Conservation (phyloP, 2,888 invertebrate species). For the Elgonia sp. region DNA sequence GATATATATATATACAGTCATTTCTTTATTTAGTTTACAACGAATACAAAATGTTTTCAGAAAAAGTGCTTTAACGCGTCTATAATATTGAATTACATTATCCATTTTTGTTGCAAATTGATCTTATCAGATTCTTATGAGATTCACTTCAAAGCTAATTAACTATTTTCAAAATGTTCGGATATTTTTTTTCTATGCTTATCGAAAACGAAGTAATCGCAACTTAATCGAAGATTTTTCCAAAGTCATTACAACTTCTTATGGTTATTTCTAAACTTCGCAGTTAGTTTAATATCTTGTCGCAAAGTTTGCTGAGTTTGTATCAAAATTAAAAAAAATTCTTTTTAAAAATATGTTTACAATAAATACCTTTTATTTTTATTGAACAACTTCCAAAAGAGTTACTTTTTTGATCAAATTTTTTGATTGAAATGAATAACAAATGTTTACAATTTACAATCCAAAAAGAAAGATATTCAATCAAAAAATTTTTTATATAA, state of each 20-base stretch:
- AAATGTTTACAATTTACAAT: too few relatives aligned
- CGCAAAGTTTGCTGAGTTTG: constrained; percentile 20
- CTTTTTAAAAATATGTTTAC: too few relatives aligned
- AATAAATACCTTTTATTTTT: too few relatives aligned
- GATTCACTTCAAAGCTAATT: constrained; percentile 1
- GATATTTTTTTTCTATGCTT: constrained; percentile 9
- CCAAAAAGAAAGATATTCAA: too few relatives aligned
- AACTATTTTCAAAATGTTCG: constrained; percentile 12
- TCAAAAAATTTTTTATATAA: too few relatives aligned
- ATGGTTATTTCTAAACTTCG: constrained; percentile 52
- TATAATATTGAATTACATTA: too few relatives aligned
- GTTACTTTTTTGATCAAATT: too few relatives aligned
- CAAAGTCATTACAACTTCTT: constrained; percentile 35
- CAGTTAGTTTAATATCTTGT: constrained; percentile 13
- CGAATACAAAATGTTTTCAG: too few relatives aligned
- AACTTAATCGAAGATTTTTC: constrained; percentile 35
- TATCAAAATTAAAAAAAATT: constrained; percentile 21
- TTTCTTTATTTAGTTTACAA: neutral
- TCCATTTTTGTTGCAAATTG: too few relatives aligned
- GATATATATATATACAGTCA: neutral
- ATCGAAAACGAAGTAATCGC: constrained; percentile 27
- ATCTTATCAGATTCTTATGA: neutral
- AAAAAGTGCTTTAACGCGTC: too few relatives aligned
- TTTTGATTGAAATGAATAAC: too few relatives aligned
- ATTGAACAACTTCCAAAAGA: too few relatives aligned